Evolutionary conservation across 2,888 invertebrate species (phyloP), one percentile per base, ranked within the genome.

Genomic region (Zaprionus obscuricornis): DNA sequence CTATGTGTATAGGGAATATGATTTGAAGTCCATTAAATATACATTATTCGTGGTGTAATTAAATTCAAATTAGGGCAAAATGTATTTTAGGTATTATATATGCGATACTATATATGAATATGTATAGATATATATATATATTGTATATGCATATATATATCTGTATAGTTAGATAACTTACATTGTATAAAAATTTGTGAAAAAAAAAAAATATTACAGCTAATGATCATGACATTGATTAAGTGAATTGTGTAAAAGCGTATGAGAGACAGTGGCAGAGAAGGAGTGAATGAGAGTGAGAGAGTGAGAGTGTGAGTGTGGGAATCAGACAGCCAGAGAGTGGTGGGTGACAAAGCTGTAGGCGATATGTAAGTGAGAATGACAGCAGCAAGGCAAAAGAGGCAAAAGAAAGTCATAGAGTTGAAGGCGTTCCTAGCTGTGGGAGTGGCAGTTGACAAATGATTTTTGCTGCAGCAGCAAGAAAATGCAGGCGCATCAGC

Each of bases 11-110:
- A 18, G 10, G 20, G n/a, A 37, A 27, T 43, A n/a, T 20, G 8
- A 43, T 50, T 36, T 34, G 33, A 47, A 22, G 39, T 58, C 54
- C 36, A 54, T 66, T 63, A 71, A 71, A 58, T 57, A 55, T 55
- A 49, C 47, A 62, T 66, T 66, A 71, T 66, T 66, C 49, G 51
- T 58, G 36, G 33, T 22, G 34, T 45, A 58, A 67, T 71, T 60
- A 58, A 54, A 64, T 68, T 57, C 37, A 47, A 52, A 36, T 45
- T 47, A 22, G 37, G 37, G 36, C 14, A 31, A 40, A 58, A 40
- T 59, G 26, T 50, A 57, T 36, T n/a, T 62, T 57, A 37, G 34
- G 34, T 34, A 24, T n/a, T 29, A 43, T 24, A 13, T n/a, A 42
- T 33, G n/a, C n/a, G n/a, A 22, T 39, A 39, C 22, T 22, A 16